These are phyloP conservation scores for Stercorarius parasiticus DNA, from an alignment of 2,113 vertebrate species.

Conservation along the genomic window DNA sequence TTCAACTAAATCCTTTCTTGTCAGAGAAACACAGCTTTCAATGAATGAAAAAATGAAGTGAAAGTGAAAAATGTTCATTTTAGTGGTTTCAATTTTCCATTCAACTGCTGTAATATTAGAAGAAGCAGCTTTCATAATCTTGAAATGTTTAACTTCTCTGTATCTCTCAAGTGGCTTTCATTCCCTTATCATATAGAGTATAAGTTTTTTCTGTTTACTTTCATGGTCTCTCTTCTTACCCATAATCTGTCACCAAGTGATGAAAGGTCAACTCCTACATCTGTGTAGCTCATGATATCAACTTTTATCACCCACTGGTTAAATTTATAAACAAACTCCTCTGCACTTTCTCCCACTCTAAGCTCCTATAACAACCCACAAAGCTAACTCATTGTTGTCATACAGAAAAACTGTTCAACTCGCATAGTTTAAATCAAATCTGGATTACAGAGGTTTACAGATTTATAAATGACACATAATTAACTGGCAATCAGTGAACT, in stretches of 20 bases:
- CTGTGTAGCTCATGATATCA: background rate
- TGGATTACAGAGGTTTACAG: background rate
- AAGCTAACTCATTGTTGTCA: background rate
- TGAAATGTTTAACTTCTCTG: background rate
- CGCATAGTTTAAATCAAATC: background rate
- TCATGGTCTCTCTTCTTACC: background rate
- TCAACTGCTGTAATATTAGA: background rate
- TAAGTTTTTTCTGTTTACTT: background rate
- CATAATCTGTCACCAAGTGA: background rate
- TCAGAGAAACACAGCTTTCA: background rate
- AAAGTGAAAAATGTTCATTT: background rate
- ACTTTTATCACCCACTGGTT: background rate
- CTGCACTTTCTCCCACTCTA: background rate
- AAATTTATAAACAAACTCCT: background rate
- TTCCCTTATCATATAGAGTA: background rate
- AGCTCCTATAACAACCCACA: background rate
- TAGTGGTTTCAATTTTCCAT: background rate
- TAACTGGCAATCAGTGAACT: background rate
- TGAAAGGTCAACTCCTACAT: background rate
- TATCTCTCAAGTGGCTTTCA: background rate
- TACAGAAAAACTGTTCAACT: background rate
- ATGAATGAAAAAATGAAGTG: background rate
- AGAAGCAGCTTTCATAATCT: background rate
- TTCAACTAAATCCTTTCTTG: background rate
- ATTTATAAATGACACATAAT: background rate